Percentiles rank a stretch among this genome's conserved stretches.
phyloP scores from a whole-genome alignment of 2,113 vertebrate species.

The Cranoglanis bouderius region DNA sequence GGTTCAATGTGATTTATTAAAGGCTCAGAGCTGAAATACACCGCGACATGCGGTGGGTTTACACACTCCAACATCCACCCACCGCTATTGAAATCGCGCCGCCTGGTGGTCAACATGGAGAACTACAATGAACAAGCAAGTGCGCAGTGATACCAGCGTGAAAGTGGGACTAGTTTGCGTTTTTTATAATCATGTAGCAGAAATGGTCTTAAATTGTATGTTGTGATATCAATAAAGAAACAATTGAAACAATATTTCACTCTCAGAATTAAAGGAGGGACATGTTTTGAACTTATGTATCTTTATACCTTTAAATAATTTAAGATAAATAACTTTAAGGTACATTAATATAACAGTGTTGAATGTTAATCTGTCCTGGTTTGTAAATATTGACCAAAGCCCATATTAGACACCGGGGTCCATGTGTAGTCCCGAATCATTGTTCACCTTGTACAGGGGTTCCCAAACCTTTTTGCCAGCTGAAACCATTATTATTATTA shows the following conservation, averaged over 20 bases:
- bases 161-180: neutral
- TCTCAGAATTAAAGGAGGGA: neutral
- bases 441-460: neutral
- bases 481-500: neutral
- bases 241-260: neutral
- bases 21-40: neutral
- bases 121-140: neutral
- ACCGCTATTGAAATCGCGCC: neutral
- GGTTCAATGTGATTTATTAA: neutral
- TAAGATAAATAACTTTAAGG: neutral
- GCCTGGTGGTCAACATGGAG: constrained; percentile 23
- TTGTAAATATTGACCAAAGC: too few species aligned
- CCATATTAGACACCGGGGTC: too few species aligned
- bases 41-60: neutral
- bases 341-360: too few species aligned
- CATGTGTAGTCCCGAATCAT: too few species aligned
- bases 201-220: neutral
- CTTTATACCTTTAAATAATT: neutral
- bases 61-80: neutral
- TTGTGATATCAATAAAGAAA: neutral
- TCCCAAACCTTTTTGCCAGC: neutral
- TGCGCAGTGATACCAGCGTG: neutral
- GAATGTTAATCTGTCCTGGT: too few species aligned
- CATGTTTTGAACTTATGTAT: too few species aligned
- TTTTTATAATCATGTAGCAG: neutral